Base-by-base conservation (phyloP, 2,888 invertebrate species). In the Dolichomitus sp. region DNA sequence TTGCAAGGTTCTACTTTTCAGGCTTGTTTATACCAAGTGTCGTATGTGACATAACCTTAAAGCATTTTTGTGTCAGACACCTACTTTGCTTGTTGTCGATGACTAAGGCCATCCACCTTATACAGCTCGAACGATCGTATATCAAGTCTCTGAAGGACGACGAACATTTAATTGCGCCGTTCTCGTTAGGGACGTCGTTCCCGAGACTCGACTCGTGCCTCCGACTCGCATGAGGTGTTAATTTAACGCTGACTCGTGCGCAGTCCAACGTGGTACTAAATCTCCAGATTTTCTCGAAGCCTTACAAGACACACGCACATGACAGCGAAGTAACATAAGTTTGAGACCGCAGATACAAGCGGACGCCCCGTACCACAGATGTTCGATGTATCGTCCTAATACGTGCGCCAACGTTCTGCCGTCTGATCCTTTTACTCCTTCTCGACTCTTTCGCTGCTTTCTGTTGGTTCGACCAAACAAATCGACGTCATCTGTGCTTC, bases 401-500 rank as follows among this genome's bases (percentile, higher is more conserved):
- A 33, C 59, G 72, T 52, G 72, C 59, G 54, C 54, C 54, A 27
- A 54, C 79, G 66, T 66, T 63, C 50, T 42, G 54, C n/a, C 66
- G 66, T 73, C 57, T 57, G 63, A 52, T 48, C 23, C 23, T 37
- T 37, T 9, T 9, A 37, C 37, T 37, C 37, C 59, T 78, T 40
- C 33, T 69, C 57, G 77, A 52, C 68, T 76, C 76, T 75, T 78
- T 52, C 66, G 50, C 52, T 81, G 27, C 33, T 63, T 73, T 61
- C 57, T 65, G 50, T 48, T 65, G 23, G 54, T 23, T 40, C 48
- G 65, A 63, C 70, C 72, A 68, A 82, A 85, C 81, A 81, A 80
- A 84, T 85, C 81, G 79, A 37, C 82, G 84, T 87, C 84, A 87
- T 87, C 86, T 87, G n/a, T n/a, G 86, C 65, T 70, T 50, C 57